Evolutionary conservation across 2,797 vertebrate genomes (phyloP), one percentile per base, ranked within the genome.

Genomic region (Philypnodon macrostomus): DNA sequence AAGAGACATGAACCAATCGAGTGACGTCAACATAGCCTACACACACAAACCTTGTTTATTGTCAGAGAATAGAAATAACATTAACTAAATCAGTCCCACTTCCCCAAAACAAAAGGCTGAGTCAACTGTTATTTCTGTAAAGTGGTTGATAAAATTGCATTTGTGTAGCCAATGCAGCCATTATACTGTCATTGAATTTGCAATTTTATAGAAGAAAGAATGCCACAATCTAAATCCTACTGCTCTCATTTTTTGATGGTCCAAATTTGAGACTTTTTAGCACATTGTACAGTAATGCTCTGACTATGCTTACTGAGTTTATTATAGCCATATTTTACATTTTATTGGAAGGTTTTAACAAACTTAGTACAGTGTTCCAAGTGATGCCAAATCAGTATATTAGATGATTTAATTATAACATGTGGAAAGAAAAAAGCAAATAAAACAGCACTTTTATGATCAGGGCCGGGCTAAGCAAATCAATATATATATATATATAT

Each of bases 241-340:
- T 58, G 44, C 8, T 63, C 69, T 76, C 48, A 63, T 80, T 80
- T 63, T 66, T 71, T 31, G 50, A 54, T 63, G 61, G 61, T 52
- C 14, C 47, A 44, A 18, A 15, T 32, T 15, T 54, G 40, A 51
- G 59, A 70, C 51, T 6, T 61, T 42, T 45, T 33, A 59, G 34
- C 34, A 45, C 58, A 51, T 63, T 72, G 53, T 75, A 50, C 2
- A 52, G 58, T 66, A 38, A 24, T 16, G 50, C 74, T 72, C 55
- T 16, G 39, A 16, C 13, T 6, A 26, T 50, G 65, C n/a, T n/a
- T n/a, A 47, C 42, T 73, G 46, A 76, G 75, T 74, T 78, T 66
- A 71, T 66, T 59, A 83, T 72, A 82, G 82, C 79, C 80, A 86
- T 85, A 82, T 53, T 49, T 64, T 27, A 47, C 53, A 53, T 60